Percentiles rank a stretch among this genome's conserved stretches.
Evolutionary conservation across 2,888 invertebrate genomes (phyloP).

Genomic region (Epirrhoe tristata): DNA sequence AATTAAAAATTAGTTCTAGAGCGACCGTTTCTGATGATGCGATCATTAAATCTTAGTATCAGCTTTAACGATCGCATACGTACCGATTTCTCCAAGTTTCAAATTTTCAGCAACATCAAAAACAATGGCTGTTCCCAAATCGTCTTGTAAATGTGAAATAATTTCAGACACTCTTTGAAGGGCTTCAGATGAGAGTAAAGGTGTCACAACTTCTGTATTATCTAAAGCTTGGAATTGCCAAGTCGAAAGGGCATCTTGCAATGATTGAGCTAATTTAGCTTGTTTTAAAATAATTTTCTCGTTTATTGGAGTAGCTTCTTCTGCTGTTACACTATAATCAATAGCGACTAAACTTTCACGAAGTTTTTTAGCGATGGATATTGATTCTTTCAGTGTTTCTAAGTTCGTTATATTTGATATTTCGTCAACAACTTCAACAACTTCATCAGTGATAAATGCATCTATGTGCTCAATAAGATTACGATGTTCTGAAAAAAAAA

Average conservation of each 20-base stretch:
- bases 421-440: slow-evolving; percentile 45
- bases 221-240: slow-evolving; percentile 53
- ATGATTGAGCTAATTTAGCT: slow-evolving; percentile 46
- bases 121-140: slow-evolving; percentile 48
- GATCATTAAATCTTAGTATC: too few relatives aligned
- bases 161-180: slow-evolving; percentile 54
- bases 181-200: slow-evolving; percentile 43
- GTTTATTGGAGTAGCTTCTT: slow-evolving; percentile 28
- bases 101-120: slow-evolving; percentile 37
- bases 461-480: slow-evolving; percentile 50
- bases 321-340: slow-evolving; percentile 28
- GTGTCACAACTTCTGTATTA: slow-evolving; percentile 45
- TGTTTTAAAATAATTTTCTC: slow-evolving; percentile 40
- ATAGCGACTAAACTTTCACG: slow-evolving; percentile 41
- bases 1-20: slow-evolving; percentile 4
- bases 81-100: slow-evolving; percentile 38
- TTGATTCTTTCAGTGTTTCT: slow-evolving; percentile 47
- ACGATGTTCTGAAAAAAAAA: slow-evolving; percentile 28
- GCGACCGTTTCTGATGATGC: too few relatives aligned
- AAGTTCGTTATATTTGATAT: slow-evolving; percentile 42
- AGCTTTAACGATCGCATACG: slow-evolving; percentile 5
- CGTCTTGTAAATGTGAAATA: slow-evolving; percentile 59
- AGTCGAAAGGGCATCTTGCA: slow-evolving; percentile 50
- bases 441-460: slow-evolving; percentile 52
- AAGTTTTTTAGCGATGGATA: slow-evolving; percentile 49